Percentiles rank a stretch among this genome's conserved stretches.
phyloP scores from a whole-genome alignment of 2,888 invertebrate species.

The Stegophylla sp. region DNA sequence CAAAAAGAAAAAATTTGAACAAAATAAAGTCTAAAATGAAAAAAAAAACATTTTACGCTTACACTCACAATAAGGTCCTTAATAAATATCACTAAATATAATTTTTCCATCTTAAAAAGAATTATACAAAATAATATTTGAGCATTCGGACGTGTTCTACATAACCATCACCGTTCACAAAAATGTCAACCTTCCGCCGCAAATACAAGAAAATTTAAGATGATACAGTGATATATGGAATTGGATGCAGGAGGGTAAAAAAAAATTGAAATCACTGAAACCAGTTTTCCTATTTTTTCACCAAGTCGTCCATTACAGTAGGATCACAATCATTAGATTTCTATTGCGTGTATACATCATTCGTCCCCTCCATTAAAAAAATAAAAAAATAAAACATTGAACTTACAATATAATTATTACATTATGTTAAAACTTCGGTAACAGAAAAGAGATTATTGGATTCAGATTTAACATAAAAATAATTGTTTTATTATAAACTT shows the following conservation, averaged over 20 bases:
- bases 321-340: background rate
- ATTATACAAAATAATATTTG: constrained; percentile 58
- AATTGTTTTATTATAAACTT: constrained; percentile 22
- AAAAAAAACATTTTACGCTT: constrained; percentile 33
- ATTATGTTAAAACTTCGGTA: constrained; percentile 4
- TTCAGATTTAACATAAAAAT: background rate
- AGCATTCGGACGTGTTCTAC: constrained; percentile 51
- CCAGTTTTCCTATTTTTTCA: background rate
- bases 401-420: background rate
- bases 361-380: constrained; percentile 43
- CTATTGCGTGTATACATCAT: background rate
- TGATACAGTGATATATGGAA: background rate
- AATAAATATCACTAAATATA: constrained; percentile 51
- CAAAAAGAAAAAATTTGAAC: constrained; percentile 10
- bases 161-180: constrained; percentile 47
- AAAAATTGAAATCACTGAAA: background rate
- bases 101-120: constrained; percentile 57
- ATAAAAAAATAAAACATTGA: constrained; percentile 22
- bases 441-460: constrained; percentile 17
- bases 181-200: background rate
- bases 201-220: background rate
- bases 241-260: background rate
- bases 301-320: background rate
- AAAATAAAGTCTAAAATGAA: constrained; percentile 49
- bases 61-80: constrained; percentile 32